A percentile compares a stretch with the other conserved stretches of the same genome.
Evolutionary conservation across 2,888 invertebrate species (phyloP).

Genomic region (Automeris io): DNA sequence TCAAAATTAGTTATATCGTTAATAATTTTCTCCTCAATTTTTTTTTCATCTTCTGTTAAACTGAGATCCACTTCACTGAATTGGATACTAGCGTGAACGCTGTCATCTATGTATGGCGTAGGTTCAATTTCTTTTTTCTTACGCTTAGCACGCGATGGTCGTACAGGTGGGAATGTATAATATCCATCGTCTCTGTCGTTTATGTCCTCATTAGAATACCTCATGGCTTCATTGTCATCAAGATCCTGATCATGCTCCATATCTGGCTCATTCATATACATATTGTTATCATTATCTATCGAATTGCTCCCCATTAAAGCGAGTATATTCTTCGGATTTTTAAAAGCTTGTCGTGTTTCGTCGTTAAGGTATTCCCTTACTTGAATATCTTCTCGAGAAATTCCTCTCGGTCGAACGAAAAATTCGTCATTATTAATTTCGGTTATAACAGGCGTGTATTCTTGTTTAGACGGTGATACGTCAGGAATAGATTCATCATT

Average conservation of each 20-base stretch:
- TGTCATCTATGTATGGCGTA: slow-evolving; percentile 63
- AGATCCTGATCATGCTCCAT: slow-evolving; percentile 55
- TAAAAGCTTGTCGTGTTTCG: slow-evolving; percentile 88
- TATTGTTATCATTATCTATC: slow-evolving; percentile 42
- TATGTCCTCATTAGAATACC: slow-evolving; percentile 60
- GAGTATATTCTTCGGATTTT: slow-evolving; percentile 80
- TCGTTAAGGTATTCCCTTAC: slow-evolving; percentile 85
- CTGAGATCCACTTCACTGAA: slow-evolving; percentile 65
- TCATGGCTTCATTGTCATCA: slow-evolving; percentile 48
- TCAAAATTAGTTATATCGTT: slow-evolving; percentile 24
- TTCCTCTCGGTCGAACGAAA: slow-evolving; percentile 88
- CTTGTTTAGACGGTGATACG: slow-evolving; percentile 59
- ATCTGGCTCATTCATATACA: slow-evolving; percentile 56
- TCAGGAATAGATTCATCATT: slow-evolving; percentile 44
- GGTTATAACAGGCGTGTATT: slow-evolving; percentile 81
- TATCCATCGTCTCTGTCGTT: slow-evolving; percentile 72
- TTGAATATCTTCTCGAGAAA: slow-evolving; percentile 89
- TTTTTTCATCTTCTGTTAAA: slow-evolving; percentile 64
- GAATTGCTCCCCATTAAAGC: slow-evolving; percentile 75
- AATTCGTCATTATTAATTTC: slow-evolving; percentile 93
- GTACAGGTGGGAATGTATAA: slow-evolving; percentile 73
- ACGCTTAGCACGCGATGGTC: slow-evolving; percentile 76
- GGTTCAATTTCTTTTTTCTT: slow-evolving; percentile 57
- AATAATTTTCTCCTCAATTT: slow-evolving; percentile 41
- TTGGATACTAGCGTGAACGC: slow-evolving; percentile 56